Base-by-base conservation (phyloP, 2,888 invertebrate species). In the Aspidiotus destructor region DNA sequence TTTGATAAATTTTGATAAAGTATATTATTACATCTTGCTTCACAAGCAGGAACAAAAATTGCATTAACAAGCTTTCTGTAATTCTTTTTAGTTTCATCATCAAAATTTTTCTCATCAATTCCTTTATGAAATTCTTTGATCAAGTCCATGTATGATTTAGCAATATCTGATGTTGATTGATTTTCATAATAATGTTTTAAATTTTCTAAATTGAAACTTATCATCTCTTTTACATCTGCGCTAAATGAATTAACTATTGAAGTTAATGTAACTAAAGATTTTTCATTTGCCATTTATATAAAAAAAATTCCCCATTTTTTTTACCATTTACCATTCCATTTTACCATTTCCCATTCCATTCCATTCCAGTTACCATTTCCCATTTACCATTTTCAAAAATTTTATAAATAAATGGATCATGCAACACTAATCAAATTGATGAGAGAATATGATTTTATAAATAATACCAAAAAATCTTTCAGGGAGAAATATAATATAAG, bases 191-290 rank as follows among this genome's bases (percentile, higher is more conserved):
- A 60, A 60, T 60, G 60, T 41, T 41, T 60, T 41, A 60, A 60
- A 60, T 60, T 60, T 60, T 60, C 60, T 60, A 60, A 41, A 60
- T 60, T 60, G n/a, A 60, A 60, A 41, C 60, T 60, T 60, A 60
- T 60, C 60, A 60, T 60, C 60, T 60, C 60, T 60, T 60, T 60
- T 41, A 60, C 41, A 60, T 60, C 60, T 60, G 60, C 1, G 15
- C 60, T 60, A 41, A 60, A 60, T 60, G 60, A 60, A 60, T 60
- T 60, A 41, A 60, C 60, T 41, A 60, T 60, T 60, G 60, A 60
- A 60, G 60, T 60, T 60, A 60, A 60, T 60, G 60, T 60, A 60
- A 60, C 60, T 28, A 60, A 60, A 60, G 60, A 60, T 60, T 60
- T 60, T 60, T 60, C 60, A 28, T 60, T 60, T 60, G 60, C 28